phyloP scores from a whole-genome alignment of 2,888 invertebrate genomes.

The Ochropleura leucogaster region DNA sequence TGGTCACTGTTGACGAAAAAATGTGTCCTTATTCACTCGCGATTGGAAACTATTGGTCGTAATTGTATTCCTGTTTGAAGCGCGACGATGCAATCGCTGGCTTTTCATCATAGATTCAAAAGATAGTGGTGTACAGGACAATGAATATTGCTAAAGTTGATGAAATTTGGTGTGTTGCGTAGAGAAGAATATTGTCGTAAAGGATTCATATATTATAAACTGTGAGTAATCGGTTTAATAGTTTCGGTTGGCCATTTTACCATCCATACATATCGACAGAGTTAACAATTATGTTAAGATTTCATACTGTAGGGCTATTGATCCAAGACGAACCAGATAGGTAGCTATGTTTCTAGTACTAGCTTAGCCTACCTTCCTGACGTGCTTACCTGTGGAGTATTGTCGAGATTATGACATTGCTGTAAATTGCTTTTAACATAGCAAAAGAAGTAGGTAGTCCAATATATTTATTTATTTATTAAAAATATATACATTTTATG shows the following conservation, averaged over 20 bases:
- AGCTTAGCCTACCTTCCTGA: constrained; percentile 6
- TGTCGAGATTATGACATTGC: neutral
- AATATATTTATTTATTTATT: neutral
- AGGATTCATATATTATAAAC: constrained; percentile 63
- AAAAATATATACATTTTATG: neutral
- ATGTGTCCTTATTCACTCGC: constrained; percentile 67
- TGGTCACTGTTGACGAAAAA: constrained; percentile 75
- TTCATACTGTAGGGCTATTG: constrained; percentile 22
- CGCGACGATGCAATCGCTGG: constrained; percentile 73
- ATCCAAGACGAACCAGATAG: constrained; percentile 30
- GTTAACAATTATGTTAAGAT: constrained; percentile 22
- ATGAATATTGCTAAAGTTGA: constrained; percentile 73
- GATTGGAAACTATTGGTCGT: constrained; percentile 65
- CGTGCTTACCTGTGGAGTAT: constrained; percentile 4
- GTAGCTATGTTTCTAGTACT: constrained; percentile 6
- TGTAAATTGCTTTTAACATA: neutral
- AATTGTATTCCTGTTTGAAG: constrained; percentile 57
- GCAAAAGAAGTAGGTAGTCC: constrained; percentile 3
- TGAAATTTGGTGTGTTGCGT: constrained; percentile 70
- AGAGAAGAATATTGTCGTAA: constrained; percentile 58
- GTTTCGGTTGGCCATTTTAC: constrained; percentile 57
- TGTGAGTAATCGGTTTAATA: constrained; percentile 58
- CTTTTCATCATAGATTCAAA: constrained; percentile 75
- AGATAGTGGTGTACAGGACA: constrained; percentile 74
- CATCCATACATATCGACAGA: constrained; percentile 12